Conservation (phyloP, 2,888 invertebrate species). For the Pyrgus malvae region DNA sequence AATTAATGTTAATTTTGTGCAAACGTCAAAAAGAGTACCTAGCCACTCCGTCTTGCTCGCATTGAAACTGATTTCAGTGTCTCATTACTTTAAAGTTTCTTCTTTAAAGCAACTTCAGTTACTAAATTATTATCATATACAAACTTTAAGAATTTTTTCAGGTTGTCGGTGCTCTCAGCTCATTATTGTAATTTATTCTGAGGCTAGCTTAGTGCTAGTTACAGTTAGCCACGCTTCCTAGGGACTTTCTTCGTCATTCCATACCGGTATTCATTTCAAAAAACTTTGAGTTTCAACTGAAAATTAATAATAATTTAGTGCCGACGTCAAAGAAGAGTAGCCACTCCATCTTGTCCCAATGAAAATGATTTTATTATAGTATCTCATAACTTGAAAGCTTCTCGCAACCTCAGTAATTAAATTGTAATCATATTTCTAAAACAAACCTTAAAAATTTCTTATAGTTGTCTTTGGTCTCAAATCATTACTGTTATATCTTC, state of each 20-base stretch:
- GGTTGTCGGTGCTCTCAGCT: too few relatives aligned
- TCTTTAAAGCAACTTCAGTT: too few relatives aligned
- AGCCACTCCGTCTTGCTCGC: slow-evolving; percentile 1
- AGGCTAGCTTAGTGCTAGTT: too few relatives aligned
- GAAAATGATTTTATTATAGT: slow-evolving; percentile 13
- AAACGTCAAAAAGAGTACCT: slow-evolving; percentile 12
- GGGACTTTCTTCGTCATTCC: not conserved
- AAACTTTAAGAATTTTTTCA: too few relatives aligned
- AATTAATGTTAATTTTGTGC: slow-evolving; percentile 26
- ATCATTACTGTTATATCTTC: not conserved
- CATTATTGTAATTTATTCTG: too few relatives aligned
- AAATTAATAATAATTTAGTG: slow-evolving; percentile 26
- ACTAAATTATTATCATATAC: too few relatives aligned
- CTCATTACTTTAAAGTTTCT: too few relatives aligned
- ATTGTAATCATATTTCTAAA: not conserved
- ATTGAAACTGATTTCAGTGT: slow-evolving; percentile 17
- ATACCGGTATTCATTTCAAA: slow-evolving; percentile 6
- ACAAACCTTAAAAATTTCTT: not conserved
- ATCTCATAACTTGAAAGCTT: slow-evolving; percentile 8
- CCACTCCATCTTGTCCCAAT: slow-evolving; percentile 2
- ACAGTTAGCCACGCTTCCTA: too few relatives aligned
- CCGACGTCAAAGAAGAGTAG: slow-evolving; percentile 12
- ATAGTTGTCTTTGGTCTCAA: not conserved
- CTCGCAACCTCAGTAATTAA: slow-evolving; percentile 3
- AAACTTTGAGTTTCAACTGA: slow-evolving; percentile 15